These are phyloP conservation scores for Anadara kagoshimensis DNA, from an alignment of 1,140 invertebrate species.

Conservation along the genomic window DNA sequence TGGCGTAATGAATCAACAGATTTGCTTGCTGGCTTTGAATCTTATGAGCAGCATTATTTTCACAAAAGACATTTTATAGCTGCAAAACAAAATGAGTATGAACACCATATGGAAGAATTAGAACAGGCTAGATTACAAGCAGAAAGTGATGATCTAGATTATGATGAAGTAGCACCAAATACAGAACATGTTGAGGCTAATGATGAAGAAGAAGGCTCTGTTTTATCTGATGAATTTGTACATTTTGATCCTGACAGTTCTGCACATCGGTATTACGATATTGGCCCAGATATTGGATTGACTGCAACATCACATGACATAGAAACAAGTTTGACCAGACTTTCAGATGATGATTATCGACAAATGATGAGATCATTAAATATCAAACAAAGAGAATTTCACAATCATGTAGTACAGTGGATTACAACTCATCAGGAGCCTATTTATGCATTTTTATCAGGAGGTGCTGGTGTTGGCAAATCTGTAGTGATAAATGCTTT, in stretches of 20 bases:
- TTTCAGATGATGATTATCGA: constrained; percentile 23
- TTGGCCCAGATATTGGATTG: too few species aligned
- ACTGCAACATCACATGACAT: not conserved
- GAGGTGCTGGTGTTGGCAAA: constrained; percentile 53
- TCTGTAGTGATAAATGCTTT: constrained; percentile 36
- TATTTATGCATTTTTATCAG: constrained; percentile 32
- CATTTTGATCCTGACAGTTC: constrained; percentile 6
- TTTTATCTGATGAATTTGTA: not conserved
- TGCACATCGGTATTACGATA: not conserved
- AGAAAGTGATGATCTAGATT: constrained; percentile 17
- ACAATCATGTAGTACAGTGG: constrained; percentile 32
- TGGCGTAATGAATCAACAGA: constrained; percentile 38
- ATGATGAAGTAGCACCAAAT: constrained; percentile 20
- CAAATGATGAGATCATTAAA: constrained; percentile 8
- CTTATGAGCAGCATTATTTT: not conserved
- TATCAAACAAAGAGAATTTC: constrained; percentile 37
- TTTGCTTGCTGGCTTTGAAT: not conserved
- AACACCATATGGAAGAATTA: constrained; percentile 13
- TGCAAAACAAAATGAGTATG: constrained; percentile 6
- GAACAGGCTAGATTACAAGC: constrained; percentile 18
- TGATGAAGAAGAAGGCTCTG: constrained; percentile 8
- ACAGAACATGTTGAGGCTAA: constrained; percentile 13
- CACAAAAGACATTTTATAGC: not conserved
- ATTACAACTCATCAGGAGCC: constrained; percentile 27
- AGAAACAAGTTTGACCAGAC: not conserved